These are phyloP conservation scores for Loripinus fragilis DNA, from an alignment of 2,888 invertebrate species.

Conservation along the genomic window DNA sequence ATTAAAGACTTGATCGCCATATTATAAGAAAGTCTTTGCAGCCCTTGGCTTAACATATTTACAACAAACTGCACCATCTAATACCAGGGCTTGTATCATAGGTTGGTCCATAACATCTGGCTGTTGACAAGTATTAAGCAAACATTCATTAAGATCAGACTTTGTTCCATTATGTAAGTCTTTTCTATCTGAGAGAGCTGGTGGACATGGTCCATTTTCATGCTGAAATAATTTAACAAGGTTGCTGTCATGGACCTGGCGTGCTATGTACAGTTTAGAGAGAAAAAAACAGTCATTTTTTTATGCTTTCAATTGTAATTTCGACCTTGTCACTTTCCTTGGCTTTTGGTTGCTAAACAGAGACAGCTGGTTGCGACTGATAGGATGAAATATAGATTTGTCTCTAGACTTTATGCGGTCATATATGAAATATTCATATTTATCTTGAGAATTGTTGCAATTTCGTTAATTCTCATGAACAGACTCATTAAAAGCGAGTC, in stretches of 20 bases:
- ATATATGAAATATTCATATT: constrained; percentile 7
- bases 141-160: background rate
- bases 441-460: background rate
- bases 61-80: no score
- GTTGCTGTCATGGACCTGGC: background rate
- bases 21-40: no score
- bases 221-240: constrained; percentile 16
- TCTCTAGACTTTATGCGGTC: no score
- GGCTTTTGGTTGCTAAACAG: no score
- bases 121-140: background rate
- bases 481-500: no score
- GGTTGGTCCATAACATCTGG: background rate
- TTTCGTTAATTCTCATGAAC: no score
- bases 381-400: no score
- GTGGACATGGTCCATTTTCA: no score
- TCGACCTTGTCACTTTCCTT: background rate
- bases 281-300: constrained; percentile 12
- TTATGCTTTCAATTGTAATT: background rate
- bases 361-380: no score
- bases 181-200: background rate
- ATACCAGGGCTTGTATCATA: no score
- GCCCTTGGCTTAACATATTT: background rate
- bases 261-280: constrained; percentile 15
- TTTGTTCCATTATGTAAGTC: background rate
- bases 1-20: background rate